phyloP scores from a whole-genome alignment of 2,888 invertebrate species.

The Sinhomidia bicolor region DNA sequence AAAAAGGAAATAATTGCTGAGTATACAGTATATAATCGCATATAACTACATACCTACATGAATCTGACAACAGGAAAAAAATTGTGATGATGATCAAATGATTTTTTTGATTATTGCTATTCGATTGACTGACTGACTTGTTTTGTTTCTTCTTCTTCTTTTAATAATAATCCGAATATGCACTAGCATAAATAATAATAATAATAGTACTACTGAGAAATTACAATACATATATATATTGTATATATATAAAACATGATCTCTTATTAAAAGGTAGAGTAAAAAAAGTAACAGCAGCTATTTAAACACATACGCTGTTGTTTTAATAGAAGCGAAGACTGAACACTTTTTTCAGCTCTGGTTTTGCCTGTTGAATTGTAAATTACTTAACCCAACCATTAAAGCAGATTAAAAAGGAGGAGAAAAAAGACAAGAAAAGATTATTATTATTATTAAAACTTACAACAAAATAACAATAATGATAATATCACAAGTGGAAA shows the following conservation, averaged over 20 bases:
- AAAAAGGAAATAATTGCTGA: slow-evolving; percentile 53
- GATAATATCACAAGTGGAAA: slow-evolving; percentile 40
- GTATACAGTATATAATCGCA: too few relatives aligned
- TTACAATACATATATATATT: slow-evolving; percentile 29
- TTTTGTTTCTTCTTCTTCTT: too few relatives aligned
- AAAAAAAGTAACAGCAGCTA: slow-evolving; percentile 17
- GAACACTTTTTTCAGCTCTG: neutral
- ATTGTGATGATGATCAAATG: slow-evolving; percentile 7
- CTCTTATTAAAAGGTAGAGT: neutral
- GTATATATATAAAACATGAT: slow-evolving; percentile 3
- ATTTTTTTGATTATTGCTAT: slow-evolving; percentile 35
- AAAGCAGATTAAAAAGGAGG: slow-evolving; percentile 17
- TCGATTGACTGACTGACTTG: slow-evolving; percentile 56
- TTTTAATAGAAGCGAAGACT: neutral
- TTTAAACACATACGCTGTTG: too few relatives aligned
- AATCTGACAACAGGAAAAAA: neutral
- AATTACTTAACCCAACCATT: slow-evolving; percentile 40
- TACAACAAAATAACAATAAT: slow-evolving; percentile 18
- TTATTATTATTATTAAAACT: neutral
- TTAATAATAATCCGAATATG: slow-evolving; percentile 40
- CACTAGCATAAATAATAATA: slow-evolving; percentile 37
- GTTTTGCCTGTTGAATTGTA: slow-evolving; percentile 43
- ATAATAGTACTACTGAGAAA: slow-evolving; percentile 33
- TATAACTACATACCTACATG: neutral
- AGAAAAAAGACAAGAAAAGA: neutral